Evolutionary conservation across 1,140 invertebrate species (phyloP), one percentile per base, ranked within the genome.

Genomic region (Hylaeus anthracinus): DNA sequence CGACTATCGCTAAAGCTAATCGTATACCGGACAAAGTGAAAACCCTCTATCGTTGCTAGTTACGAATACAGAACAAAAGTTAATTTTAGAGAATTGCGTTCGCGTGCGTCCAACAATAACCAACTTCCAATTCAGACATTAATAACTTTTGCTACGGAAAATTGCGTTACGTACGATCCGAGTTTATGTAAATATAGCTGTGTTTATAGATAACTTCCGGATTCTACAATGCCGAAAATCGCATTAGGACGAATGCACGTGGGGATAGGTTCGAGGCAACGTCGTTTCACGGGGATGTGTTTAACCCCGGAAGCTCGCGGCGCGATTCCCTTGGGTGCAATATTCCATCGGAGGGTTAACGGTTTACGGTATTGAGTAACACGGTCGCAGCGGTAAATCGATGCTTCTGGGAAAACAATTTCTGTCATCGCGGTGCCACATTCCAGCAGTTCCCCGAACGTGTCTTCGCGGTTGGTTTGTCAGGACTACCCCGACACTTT

Each of bases 281-380:
- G 37, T 39, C 8, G 12, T 79, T 56, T 56, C 74, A 8, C 53
- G 4, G 6, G 66, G 58, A 82, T 60, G 48, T 75, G n/a, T 61
- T 37, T 69, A 72, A 79, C 60, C 72, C 79, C 85, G 81, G 79
- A 88, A 82, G 37, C 41, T 61, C 61, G 4, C 1, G 1, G 26
- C 3, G 43, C 55, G 64, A 80, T 69, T 84, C 82, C 72, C 85
- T 60, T 39, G 85, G 72, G 86, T 86, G 74, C 77, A 65, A 87
- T 87, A 86, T 81, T 70, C 75, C 41, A 12, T 63, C 67, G 3
- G 10, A 74, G 74, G 48, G 39, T 45, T 43, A 43, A 60, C 43
- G 45, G 72, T 63, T 79, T 69, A 53, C 60, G 48, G 75, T 79
- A 51, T 86, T 74, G 63, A 86, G 82, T 86, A 77, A 80, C 84